Conservation (phyloP, 2,888 invertebrate genomes). For the Carterocephalus palaemon region DNA sequence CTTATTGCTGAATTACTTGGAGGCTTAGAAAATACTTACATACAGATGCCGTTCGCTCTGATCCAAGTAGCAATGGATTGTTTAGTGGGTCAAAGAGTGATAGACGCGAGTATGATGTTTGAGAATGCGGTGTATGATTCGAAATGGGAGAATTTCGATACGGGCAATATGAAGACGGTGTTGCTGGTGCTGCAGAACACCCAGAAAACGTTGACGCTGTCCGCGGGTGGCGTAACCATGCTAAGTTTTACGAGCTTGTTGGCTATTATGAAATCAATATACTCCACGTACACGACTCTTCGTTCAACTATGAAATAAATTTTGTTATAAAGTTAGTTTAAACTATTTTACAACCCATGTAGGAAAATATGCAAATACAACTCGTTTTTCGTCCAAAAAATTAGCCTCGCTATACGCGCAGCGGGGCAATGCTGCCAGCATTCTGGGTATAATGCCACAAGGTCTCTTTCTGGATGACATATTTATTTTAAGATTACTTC, state of each 20-base stretch:
- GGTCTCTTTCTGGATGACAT: too few relatives aligned
- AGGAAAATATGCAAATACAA: too few relatives aligned
- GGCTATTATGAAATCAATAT: conserved; percentile 48
- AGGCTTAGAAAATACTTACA: conserved; percentile 49
- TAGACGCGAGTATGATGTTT: conserved; percentile 48
- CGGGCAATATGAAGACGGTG: conserved; percentile 47
- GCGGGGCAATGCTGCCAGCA: too few relatives aligned
- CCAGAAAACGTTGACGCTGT: conserved; percentile 49
- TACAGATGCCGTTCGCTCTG: conserved; percentile 48
- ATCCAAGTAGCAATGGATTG: conserved; percentile 52
- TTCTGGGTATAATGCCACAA: too few relatives aligned
- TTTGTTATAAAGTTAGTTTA: too few relatives aligned
- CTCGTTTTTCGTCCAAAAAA: too few relatives aligned
- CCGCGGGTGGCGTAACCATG: conserved; percentile 52
- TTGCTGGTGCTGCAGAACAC: conserved; percentile 48
- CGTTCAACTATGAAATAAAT: conserved; percentile 38
- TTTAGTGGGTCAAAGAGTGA: conserved; percentile 49
- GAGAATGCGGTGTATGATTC: conserved; percentile 50
- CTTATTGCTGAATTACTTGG: conserved; percentile 51
- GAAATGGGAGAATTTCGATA: conserved; percentile 59
- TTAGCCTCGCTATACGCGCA: too few relatives aligned
- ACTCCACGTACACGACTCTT: conserved; percentile 54
- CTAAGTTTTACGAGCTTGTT: conserved; percentile 49
- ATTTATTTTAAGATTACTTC: too few relatives aligned
- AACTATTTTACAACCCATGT: too few relatives aligned